These are phyloP conservation scores for Cololabis saira DNA, from an alignment of 2,113 vertebrate genomes.

Conservation along the genomic window DNA sequence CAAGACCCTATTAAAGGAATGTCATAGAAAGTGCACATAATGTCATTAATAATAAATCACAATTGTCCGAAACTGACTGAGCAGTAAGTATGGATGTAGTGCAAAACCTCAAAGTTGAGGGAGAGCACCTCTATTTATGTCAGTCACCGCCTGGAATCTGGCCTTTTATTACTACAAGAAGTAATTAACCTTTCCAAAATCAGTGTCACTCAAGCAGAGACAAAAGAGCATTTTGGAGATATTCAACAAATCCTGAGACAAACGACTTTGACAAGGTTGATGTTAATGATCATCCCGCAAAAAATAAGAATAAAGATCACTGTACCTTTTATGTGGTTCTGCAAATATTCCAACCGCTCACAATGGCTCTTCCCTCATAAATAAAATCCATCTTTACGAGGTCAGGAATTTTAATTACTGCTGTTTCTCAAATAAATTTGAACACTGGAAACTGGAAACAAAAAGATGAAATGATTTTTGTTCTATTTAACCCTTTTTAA, in stretches of 20 bases:
- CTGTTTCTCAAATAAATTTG: background rate
- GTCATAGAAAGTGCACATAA: constrained; percentile 80
- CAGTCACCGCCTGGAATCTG: constrained; percentile 73
- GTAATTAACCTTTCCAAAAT: constrained; percentile 82
- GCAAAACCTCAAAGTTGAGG: constrained; percentile 58
- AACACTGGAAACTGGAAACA: background rate
- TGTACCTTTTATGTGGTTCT: constrained; percentile 25
- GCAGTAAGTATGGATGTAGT: constrained; percentile 65
- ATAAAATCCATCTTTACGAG: background rate
- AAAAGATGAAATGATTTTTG: too few relatives aligned
- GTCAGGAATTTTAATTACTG: constrained; percentile 3
- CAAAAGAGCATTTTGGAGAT: constrained; percentile 78
- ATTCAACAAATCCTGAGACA: constrained; percentile 77
- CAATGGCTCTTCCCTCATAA: background rate
- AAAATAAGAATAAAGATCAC: constrained; percentile 58
- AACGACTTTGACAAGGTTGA: constrained; percentile 74
- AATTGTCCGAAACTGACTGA: constrained; percentile 78
- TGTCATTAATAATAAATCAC: constrained; percentile 85
- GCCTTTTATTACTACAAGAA: constrained; percentile 79
- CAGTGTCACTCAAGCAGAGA: constrained; percentile 75
- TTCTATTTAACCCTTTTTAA: too few relatives aligned
- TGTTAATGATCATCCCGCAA: constrained; percentile 63
- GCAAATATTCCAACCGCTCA: constrained; percentile 20
- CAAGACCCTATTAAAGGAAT: constrained; percentile 81
- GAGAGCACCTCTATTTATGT: constrained; percentile 77